Evolutionary conservation across 2,888 invertebrate genomes (phyloP).

Genomic region (Cacoxenus indagator): DNA sequence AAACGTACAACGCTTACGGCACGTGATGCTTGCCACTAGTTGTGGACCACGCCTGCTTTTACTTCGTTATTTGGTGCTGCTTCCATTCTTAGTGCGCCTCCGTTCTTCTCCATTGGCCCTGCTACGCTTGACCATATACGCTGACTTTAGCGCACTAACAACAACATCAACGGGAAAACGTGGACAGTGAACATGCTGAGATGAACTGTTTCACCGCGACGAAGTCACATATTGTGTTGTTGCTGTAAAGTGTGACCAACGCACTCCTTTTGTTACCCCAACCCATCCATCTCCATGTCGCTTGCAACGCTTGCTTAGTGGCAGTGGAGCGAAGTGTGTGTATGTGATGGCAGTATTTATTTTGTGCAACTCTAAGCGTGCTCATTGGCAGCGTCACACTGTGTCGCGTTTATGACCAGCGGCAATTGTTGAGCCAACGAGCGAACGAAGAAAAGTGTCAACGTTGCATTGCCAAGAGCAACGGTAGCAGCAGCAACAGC

Average conservation of each 20-base stretch:
- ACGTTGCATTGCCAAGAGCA: background rate
- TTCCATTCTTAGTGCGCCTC: too few relatives aligned
- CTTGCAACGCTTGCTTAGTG: background rate
- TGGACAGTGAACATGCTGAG: background rate
- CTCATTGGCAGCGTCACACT: background rate
- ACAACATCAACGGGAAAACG: too few relatives aligned
- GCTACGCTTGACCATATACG: too few relatives aligned
- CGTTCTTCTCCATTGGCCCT: too few relatives aligned
- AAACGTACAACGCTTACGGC: slow-evolving; percentile 54
- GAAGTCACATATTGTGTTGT: too few relatives aligned
- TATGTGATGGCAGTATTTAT: too few relatives aligned
- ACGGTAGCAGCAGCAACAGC: background rate
- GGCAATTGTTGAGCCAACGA: background rate
- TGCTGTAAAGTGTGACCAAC: background rate
- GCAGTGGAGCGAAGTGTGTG: background rate
- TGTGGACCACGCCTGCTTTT: background rate
- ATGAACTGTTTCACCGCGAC: background rate
- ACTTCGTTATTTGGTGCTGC: too few relatives aligned
- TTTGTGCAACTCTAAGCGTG: background rate
- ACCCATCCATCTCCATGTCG: background rate
- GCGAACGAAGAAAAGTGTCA: slow-evolving; percentile 5
- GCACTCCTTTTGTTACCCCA: background rate
- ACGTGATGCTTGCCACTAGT: slow-evolving; percentile 47
- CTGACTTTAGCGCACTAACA: too few relatives aligned
- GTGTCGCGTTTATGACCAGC: background rate